phyloP scores from a whole-genome alignment of 2,888 invertebrate species.

The Cheilosia impressa region DNA sequence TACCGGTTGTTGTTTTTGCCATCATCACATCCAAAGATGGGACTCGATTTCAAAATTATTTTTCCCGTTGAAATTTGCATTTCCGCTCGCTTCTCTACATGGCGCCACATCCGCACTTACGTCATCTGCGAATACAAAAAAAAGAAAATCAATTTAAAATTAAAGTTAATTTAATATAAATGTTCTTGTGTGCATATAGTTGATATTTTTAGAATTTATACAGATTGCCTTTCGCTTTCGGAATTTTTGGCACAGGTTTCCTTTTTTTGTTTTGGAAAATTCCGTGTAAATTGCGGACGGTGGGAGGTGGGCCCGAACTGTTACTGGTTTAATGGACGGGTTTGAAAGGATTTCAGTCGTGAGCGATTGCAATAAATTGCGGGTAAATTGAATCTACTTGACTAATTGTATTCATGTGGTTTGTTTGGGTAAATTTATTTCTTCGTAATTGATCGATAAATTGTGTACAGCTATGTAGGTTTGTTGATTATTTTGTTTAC shows the following conservation, averaged over 20 bases:
- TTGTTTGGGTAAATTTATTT: constrained; percentile 16
- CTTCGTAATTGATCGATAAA: constrained; percentile 14
- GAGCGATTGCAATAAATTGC: constrained; percentile 19
- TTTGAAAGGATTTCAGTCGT: constrained; percentile 4
- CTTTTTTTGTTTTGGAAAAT: constrained; percentile 17
- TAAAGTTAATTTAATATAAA: constrained; percentile 4
- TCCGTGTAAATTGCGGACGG: constrained; percentile 2
- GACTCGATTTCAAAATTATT: constrained; percentile 20
- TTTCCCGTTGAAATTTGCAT: constrained; percentile 37
- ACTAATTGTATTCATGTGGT: constrained; percentile 60
- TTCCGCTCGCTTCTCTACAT: constrained; percentile 42
- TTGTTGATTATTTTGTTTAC: background rate
- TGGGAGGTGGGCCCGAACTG: background rate
- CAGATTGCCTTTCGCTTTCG: constrained; percentile 39
- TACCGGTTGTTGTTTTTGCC: constrained; percentile 38
- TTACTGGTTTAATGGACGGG: constrained; percentile 1
- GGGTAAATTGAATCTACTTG: constrained; percentile 50
- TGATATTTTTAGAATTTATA: constrained; percentile 49
- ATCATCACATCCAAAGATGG: constrained; percentile 19
- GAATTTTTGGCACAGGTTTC: constrained; percentile 40
- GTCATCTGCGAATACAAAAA: constrained; percentile 51
- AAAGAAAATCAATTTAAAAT: constrained; percentile 3
- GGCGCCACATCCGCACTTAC: constrained; percentile 68
- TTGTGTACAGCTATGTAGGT: background rate
- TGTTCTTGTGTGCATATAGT: constrained; percentile 7